Conservation (phyloP, 2,797 vertebrate genomes). For the Psittacula derbiana region DNA sequence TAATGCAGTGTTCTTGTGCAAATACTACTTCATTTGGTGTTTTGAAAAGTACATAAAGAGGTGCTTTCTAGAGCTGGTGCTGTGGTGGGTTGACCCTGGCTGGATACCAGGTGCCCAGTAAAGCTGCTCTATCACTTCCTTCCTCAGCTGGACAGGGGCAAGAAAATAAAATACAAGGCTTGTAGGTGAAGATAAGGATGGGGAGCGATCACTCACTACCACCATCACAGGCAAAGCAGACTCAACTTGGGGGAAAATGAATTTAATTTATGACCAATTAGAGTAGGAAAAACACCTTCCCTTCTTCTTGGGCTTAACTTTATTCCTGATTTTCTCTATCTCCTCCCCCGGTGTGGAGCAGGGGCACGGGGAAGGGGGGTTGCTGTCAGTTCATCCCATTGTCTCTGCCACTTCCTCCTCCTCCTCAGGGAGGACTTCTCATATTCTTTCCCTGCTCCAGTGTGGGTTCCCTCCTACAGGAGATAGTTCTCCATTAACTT, state of each 20-base stretch:
- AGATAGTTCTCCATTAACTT: not conserved
- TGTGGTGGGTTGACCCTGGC: not conserved
- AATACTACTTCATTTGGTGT: conserved; percentile 67
- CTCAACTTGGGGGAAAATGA: not conserved
- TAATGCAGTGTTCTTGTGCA: conserved; percentile 63
- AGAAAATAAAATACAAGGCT: not conserved
- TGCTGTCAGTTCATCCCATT: not conserved
- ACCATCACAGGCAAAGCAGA: not conserved
- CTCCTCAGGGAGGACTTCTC: not conserved
- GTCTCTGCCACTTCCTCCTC: not conserved
- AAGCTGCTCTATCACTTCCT: not conserved
- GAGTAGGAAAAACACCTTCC: not conserved
- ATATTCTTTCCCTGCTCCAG: not conserved
- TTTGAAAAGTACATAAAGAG: conserved; percentile 39
- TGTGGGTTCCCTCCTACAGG: not conserved
- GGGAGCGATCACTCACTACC: not conserved
- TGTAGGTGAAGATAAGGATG: not conserved
- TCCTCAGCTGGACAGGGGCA: not conserved
- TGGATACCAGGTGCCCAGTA: not conserved
- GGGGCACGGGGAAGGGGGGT: not conserved
- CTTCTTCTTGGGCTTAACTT: not conserved
- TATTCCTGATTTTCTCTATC: not conserved
- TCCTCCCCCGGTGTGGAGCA: not conserved
- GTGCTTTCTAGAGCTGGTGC: conserved; percentile 33
- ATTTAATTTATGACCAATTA: not conserved